Base-by-base conservation (phyloP, 2,797 vertebrate genomes). In the Diglossa cyanea region DNA sequence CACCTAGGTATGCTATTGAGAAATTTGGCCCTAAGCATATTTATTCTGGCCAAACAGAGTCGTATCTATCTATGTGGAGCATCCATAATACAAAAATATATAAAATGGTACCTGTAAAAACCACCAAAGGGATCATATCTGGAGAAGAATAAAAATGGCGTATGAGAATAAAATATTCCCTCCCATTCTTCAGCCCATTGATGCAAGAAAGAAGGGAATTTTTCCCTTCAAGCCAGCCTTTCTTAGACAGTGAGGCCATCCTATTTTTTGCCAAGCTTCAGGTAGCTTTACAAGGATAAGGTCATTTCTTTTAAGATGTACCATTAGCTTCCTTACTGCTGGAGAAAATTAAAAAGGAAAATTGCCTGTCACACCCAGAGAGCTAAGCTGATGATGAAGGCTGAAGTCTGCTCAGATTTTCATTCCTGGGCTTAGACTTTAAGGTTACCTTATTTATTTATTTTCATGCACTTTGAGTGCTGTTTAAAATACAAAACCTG, bases 321-420 rank as follows among this genome's bases (percentile, higher is more conserved):
- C 93, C 91, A 93, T 96, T 97, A 94, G 79, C 87, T 94, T 93
- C 79, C 95, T 93, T 89, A 93, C 89, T 91, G 89, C 94, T 94
- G 63, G 82, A 93, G 93, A 96, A 97, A 97, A 97, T 97, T 96
- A 96, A 96, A 94, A 96, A 86, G 85, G 94, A 93, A 96, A 96
- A 97, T 96, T 95, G 94, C 89, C 95, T 96, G 95, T 96, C 95
- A 95, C 95, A 95, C 95, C 94, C 94, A 95, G 85, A 90, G 77
- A 95, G 88, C 92, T 86, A 88, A 94, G 85, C 76, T 95, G 89
- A 90, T 95, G 93, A 94, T 94, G 93, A 94, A 95, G 94, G 66
- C 95, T 96, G 85, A 95, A 96, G 89, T 76, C 82, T 86, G 70
- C 85, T 94, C 79, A 54, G 70, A 78, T 86, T 94, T 91, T 84